Evolutionary conservation across 2,113 vertebrate species (phyloP).

Genomic region (Mus pahari): DNA sequence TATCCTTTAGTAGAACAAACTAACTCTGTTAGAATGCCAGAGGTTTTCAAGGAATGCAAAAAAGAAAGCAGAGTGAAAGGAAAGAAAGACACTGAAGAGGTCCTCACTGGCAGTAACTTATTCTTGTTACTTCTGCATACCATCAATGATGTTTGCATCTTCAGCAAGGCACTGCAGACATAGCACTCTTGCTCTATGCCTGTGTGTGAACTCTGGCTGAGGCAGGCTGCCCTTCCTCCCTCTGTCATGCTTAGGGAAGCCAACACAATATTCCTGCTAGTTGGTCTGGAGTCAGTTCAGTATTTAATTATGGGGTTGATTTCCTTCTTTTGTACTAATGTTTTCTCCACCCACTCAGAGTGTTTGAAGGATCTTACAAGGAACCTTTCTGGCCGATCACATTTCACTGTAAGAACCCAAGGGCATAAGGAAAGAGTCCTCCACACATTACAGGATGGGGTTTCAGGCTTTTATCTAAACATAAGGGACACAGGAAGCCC

Average conservation of each 20-base stretch:
- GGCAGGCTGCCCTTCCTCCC: background rate
- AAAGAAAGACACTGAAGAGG: background rate
- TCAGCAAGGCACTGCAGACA: conserved; percentile 16
- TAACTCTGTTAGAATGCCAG: background rate
- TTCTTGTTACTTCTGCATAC: background rate
- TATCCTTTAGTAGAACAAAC: conserved; percentile 6
- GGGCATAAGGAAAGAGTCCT: background rate
- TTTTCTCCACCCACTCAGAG: conserved; percentile 61
- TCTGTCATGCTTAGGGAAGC: background rate
- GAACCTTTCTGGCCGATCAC: background rate
- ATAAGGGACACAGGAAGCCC: background rate
- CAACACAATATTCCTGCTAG: conserved; percentile 51
- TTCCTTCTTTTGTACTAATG: conserved; percentile 66
- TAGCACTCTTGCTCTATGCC: background rate
- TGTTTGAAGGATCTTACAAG: conserved; percentile 61
- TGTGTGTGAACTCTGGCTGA: background rate
- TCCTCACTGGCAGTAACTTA: conserved; percentile 14
- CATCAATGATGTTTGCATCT: background rate
- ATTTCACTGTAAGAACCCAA: conserved; percentile 42
- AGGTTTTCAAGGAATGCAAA: background rate
- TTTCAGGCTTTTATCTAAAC: conserved; percentile 26
- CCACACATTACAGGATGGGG: background rate
- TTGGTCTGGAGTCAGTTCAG: conserved; percentile 75
- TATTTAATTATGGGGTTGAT: conserved; percentile 77
- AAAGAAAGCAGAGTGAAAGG: background rate